Evolutionary conservation across 2,113 vertebrate genomes (phyloP), one percentile per base, ranked within the genome.

Genomic region (Microtus montanus): DNA sequence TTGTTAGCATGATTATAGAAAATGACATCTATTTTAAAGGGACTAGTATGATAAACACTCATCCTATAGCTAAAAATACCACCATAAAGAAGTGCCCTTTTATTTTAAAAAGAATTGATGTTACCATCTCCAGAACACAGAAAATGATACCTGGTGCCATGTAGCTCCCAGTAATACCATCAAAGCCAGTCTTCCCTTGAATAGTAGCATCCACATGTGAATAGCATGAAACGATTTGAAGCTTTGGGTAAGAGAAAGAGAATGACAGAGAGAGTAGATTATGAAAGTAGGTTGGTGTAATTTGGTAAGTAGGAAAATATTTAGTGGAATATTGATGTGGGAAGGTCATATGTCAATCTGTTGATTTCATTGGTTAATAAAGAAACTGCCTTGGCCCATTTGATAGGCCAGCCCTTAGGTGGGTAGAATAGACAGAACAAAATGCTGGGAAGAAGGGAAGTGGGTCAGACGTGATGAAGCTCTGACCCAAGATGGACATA

Each of bases 1-100:
- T 19, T 66, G 8, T 49, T 63, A 41, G 35, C 54, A 80, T 86
- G n/a, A 70, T 0, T 66, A 85, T 10, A 86, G 47, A 87, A 11
- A 95, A 49, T 3, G 41, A 84, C 35, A 94, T 66, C 63, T 58
- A 89, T 73, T 64, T 64, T 1, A 28, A 63, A 83, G 82, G 63
- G 24, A 22, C 68, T 63, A 33, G 30, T 2, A 47, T 52, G 52
- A 87, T n/a, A 8, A 26, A 89, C 78, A 70, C 38, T 80, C 63
- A 70, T n/a, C 7, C 79, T 91, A n/a, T 30, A 64, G 52, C 52
- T 74, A 84, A 92, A 63, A 96, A 92, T 13, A 83, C 30, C 87
- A 74, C 64, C 26, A 86, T 77, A 47, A 82, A 90, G 41, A 71
- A 68, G 28, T 78, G 49, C 47, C 30, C 44, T 22, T 47, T 78